A percentile compares a stretch with the other conserved stretches of the same genome.
phyloP scores from a whole-genome alignment of 2,797 vertebrate species.

The Argya squamiceps region DNA sequence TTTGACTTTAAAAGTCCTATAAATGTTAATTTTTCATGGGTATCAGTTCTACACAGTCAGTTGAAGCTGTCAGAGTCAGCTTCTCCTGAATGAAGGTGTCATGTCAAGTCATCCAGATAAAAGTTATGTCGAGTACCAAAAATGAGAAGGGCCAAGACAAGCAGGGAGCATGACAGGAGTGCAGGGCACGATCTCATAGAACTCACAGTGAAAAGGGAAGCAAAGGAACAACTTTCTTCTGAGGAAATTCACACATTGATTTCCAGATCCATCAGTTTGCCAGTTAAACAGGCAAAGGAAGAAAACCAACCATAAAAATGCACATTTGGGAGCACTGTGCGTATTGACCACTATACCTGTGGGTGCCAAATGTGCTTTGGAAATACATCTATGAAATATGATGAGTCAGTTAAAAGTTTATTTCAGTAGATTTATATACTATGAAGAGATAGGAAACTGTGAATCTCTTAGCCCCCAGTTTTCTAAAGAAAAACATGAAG shows the following conservation, averaged over 20 bases:
- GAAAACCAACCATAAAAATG: not conserved
- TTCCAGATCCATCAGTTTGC: not conserved
- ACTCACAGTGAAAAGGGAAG: not conserved
- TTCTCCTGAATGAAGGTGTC: not conserved
- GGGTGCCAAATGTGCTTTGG: not conserved
- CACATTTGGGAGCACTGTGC: not conserved
- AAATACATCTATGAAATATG: not conserved
- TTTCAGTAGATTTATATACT: not conserved
- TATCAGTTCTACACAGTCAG: not conserved
- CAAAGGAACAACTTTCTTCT: not conserved
- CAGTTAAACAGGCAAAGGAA: not conserved
- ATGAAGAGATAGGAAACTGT: not conserved
- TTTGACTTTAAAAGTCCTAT: not conserved
- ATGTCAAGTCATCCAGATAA: not conserved
- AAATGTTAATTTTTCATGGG: not conserved
- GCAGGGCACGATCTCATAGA: not conserved
- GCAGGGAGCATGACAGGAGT: not conserved
- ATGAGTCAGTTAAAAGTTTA: not conserved
- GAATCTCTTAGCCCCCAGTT: not conserved
- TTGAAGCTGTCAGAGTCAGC: not conserved
- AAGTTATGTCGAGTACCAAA: not conserved
- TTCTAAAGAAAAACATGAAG: not conserved
- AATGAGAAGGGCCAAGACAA: not conserved
- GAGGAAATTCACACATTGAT: not conserved
- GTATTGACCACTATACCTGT: accelerated